Evolutionary conservation across 1,140 invertebrate species (phyloP), one percentile per base, ranked within the genome.

Genomic region (Drosophila tani): DNA sequence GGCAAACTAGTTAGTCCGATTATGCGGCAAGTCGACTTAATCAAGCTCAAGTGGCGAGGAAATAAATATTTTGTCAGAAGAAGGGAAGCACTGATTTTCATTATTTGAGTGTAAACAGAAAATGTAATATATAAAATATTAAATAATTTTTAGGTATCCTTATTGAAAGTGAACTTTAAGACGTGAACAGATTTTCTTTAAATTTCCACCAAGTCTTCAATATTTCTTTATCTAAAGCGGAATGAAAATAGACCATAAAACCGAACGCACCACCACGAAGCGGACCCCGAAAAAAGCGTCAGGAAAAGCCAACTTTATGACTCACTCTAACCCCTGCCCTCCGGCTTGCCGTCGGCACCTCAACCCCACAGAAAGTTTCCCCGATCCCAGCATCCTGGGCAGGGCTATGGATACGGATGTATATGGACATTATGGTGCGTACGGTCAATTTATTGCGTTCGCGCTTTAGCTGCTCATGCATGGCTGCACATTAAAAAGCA

Each of bases 371-470:
- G 50, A 76, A 81, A 70, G 49, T 78, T 78, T 70, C 15, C n/a
- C 46, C 14, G 47, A 19, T 27, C 38, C 38, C 56, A 79, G 51
- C 43, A 51, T 70, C 43, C 60, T n/a, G 24, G 40, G 17, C n/a
- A 47, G 43, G 53, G 62, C 66, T 69, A 53, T 68, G 71, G 58
- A 67, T 64, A 47, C 79, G 75, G 51, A 69, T 78, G 81, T 76
- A 78, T 76, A 77, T 80, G 80, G 50, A 63, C 80, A 76, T 83
- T 81, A 83, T 64, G 80, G 49, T 57, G 55, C 58, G 51, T 57
- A 85, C 78, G 84, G 85, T 90, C 84, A 88, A 88, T 88, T 90
- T 90, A 88, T 84, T 87, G 66, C 77, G 69, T 84, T 87, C 77
- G 73, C 77, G 77, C 77, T 67, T 79, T 81, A 66, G 53, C 46